phyloP scores from a whole-genome alignment of 2,888 invertebrate species.

The Penaeus monodon region DNA sequence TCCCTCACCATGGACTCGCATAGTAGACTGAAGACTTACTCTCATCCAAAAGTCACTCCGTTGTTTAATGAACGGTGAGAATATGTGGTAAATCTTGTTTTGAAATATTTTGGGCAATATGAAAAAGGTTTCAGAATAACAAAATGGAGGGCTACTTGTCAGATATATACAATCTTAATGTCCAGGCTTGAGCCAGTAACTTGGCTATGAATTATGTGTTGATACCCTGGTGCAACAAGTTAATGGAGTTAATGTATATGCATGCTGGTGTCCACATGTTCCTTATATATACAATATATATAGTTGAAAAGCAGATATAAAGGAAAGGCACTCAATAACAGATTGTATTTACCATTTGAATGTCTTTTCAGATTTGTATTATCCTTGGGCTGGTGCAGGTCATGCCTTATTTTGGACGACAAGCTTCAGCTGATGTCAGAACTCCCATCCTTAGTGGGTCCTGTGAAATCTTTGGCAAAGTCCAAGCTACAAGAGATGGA shows the following conservation, averaged over 20 bases:
- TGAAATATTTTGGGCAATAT: not conserved
- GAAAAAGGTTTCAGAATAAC: too few species aligned
- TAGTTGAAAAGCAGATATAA: not conserved
- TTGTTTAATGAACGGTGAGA: conserved; percentile 61
- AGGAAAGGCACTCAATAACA: not conserved
- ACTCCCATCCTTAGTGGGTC: conserved; percentile 67
- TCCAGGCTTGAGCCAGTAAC: too few species aligned
- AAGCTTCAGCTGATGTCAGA: conserved; percentile 83
- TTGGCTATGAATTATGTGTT: too few species aligned
- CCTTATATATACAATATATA: too few species aligned
- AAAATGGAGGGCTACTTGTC: too few species aligned
- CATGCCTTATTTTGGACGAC: conserved; percentile 94
- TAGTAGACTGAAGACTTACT: conserved; percentile 73
- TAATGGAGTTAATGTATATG: not conserved
- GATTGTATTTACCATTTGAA: not conserved
- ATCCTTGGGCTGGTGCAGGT: conserved; percentile 87
- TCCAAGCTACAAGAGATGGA: not conserved
- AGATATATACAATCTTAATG: too few species aligned
- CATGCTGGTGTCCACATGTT: not conserved
- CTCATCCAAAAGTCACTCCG: conserved; percentile 50
- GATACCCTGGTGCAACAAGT: too few species aligned
- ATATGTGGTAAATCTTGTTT: not conserved
- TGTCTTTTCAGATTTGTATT: conserved; percentile 80
- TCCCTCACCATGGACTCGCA: conserved; percentile 99
- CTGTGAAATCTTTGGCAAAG: not conserved